Base-by-base conservation (phyloP, 2,797 vertebrate species). In the Emydoidea blandingii region DNA sequence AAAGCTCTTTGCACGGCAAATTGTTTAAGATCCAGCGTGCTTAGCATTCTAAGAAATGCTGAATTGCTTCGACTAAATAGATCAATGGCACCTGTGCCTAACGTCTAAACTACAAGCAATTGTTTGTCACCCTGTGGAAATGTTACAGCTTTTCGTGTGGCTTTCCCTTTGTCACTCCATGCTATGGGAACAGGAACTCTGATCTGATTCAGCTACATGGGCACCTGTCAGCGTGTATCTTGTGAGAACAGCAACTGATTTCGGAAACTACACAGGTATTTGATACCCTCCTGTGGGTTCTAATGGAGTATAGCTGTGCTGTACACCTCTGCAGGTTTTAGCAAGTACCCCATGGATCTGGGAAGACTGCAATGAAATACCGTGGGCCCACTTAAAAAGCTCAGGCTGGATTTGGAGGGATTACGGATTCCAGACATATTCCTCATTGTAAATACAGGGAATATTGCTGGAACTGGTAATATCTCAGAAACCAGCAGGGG, bases 171-270 rank as follows among this genome's bases (percentile, higher is more conserved):
- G 84, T 4, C 0, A 0, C 88, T 49, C 52, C 83, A 23, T 82
- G 27, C 27, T 87, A 23, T 8, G 37, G 81, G 53, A 5, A 68
- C 12, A 49, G 27, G 44, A 93, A 59, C 27, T 2, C 1, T 4
- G 72, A 14, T 85, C 74, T 50, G 57, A 57, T 79, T 79, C 74
- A 79, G 16, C 50, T 25, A 49, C 81, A 87, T 4, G 16, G 83
- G 79, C 1, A 5, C 0, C 47, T 68, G 3, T 4, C 0, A 2
- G 62, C 82, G 50, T 72, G 6, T 3, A 62, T 19, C 56, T 81
- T 9, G 8, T 12, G 62, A 50, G 57, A 86, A 89, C 5, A 5
- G 1, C 5, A 14, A 23, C 34, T 52, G 47, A 44, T 52, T 84
- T 8, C 41, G 54, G 62, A 25, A 68, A 81, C 50, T 21, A 41